These are phyloP conservation scores for Setipinna tenuifilis DNA, from an alignment of 2,797 vertebrate genomes.

Conservation along the genomic window DNA sequence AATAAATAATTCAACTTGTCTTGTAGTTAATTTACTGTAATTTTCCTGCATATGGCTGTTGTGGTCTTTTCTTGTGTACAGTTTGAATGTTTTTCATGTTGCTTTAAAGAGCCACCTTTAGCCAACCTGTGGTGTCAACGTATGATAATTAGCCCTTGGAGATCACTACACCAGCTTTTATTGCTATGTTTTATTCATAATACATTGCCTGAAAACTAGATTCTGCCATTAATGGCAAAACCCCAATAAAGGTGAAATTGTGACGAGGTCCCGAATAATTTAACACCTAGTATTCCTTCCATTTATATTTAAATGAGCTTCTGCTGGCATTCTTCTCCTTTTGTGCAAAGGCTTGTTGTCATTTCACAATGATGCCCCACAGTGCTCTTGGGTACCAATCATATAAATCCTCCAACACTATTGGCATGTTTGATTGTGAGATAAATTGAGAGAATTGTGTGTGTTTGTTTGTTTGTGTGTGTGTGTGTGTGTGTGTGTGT, in stretches of 20 bases:
- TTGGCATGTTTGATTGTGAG: neutral
- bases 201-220: slow-evolving; percentile 31
- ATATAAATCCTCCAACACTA: slow-evolving; percentile 18
- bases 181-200: slow-evolving; percentile 42
- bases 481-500: neutral
- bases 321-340: slow-evolving; percentile 28
- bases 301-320: slow-evolving; percentile 51
- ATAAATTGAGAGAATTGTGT: neutral
- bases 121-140: slow-evolving; percentile 7
- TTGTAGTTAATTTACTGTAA: slow-evolving; percentile 1
- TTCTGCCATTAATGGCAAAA: neutral
- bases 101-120: slow-evolving; percentile 6
- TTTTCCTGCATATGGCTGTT: neutral
- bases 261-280: slow-evolving; percentile 27
- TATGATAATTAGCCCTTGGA: slow-evolving; percentile 34
- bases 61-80: neutral
- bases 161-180: slow-evolving; percentile 2
- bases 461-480: neutral
- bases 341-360: slow-evolving; percentile 26
- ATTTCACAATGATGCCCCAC: slow-evolving; percentile 32
- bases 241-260: slow-evolving; percentile 26
- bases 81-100: neutral
- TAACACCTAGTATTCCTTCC: slow-evolving; percentile 44
- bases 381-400: slow-evolving; percentile 31
- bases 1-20: neutral